Conservation (phyloP, 2,113 vertebrate species). For the Vulpes lagopus region DNA sequence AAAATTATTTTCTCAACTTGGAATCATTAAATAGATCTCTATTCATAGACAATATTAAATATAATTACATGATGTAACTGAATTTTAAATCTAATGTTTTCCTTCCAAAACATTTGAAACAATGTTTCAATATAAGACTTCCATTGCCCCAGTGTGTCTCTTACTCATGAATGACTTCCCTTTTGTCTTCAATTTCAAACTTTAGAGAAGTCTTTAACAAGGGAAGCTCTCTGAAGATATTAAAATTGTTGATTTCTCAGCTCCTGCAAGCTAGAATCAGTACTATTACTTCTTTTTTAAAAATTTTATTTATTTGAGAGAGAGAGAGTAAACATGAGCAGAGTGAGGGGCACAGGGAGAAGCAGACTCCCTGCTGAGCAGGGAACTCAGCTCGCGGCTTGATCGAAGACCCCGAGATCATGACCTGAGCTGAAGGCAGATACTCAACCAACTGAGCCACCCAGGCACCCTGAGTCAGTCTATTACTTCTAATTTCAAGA, state of each 20-base stretch:
- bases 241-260: neutral
- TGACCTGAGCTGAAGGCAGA: no score
- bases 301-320: no score
- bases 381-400: no score
- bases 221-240: neutral
- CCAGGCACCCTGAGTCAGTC: no score
- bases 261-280: neutral
- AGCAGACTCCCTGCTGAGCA: no score
- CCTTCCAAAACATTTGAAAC: slow-evolving; percentile 35
- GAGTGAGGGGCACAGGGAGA: no score
- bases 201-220: neutral
- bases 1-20: slow-evolving; percentile 74
- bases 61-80: slow-evolving; percentile 59
- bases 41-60: slow-evolving; percentile 69
- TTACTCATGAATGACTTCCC: neutral
- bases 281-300: neutral
- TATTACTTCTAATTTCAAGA: slow-evolving; percentile 18
- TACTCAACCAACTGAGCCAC: no score
- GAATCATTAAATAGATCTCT: slow-evolving; percentile 49
- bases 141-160: neutral
- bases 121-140: slow-evolving; percentile 27
- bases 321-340: no score
- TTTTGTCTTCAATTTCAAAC: slow-evolving; percentile 14
- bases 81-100: slow-evolving; percentile 65
- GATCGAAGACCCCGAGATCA: no score